Evolutionary conservation across 35 echinoderm and acorn worm genomes (phyloP).

Genomic region (Apostichopus parvimensis): DNA sequence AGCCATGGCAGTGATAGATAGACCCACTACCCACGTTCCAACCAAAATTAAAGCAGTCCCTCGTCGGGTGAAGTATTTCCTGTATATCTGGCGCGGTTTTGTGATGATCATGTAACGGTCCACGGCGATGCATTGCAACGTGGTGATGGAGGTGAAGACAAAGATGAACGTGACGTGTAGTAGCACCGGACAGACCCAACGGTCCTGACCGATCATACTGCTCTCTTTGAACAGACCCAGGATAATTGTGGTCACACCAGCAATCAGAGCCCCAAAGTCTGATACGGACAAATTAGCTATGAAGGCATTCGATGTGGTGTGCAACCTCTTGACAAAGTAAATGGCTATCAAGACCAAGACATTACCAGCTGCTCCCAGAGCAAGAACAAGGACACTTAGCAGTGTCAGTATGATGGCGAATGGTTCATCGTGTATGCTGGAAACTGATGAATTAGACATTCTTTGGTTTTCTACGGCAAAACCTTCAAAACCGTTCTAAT

Average conservation of each 20-base stretch:
- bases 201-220: neutral
- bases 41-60: neutral
- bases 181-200: neutral
- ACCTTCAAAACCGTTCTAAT: no score
- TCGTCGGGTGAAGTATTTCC: conserved; percentile 14
- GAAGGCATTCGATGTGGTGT: conserved; percentile 58
- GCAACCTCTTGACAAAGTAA: conserved; percentile 4
- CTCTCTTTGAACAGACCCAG: neutral
- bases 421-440: neutral
- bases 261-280: conserved; percentile 33
- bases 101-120: conserved; percentile 50
- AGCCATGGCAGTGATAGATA: neutral
- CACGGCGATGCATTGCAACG: conserved; percentile 41
- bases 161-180: conserved; percentile 31
- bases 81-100: conserved; percentile 25
- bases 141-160: conserved; percentile 30
- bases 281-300: conserved; percentile 48
- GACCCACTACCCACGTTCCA: conserved; percentile 9
- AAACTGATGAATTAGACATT: neutral
- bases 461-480: no score
- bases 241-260: conserved; percentile 9
- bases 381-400: neutral
- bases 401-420: neutral
- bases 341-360: conserved; percentile 26
- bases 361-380: neutral